Evolutionary conservation across 2,888 invertebrate species (phyloP).

Genomic region (Agonopterix subpropinquella): DNA sequence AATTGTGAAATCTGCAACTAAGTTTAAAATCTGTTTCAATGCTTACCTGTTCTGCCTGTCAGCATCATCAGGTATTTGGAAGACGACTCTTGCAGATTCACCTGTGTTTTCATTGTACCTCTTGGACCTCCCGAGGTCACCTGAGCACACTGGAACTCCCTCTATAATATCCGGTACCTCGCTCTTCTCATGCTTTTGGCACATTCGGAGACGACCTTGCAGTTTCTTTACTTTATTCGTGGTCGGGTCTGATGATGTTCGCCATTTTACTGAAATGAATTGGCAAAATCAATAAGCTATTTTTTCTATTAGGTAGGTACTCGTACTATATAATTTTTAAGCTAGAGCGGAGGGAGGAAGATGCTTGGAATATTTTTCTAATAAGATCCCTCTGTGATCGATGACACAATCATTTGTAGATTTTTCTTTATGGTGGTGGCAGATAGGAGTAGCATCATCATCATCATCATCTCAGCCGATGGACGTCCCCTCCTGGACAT

Average conservation of each 20-base stretch:
- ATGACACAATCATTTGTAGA: too few relatives aligned
- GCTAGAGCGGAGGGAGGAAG: too few relatives aligned
- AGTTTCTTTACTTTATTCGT: conserved; percentile 53
- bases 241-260: conserved; percentile 53
- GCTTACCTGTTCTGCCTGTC: conserved; percentile 21
- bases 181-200: conserved; percentile 63
- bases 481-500: too few relatives aligned
- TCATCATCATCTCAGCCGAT: too few relatives aligned
- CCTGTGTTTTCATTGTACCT: conserved; percentile 28
- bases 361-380: too few relatives aligned
- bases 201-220: conserved; percentile 52
- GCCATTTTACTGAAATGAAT: conserved; percentile 47
- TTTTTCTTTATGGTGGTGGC: too few relatives aligned
- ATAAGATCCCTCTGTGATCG: too few relatives aligned
- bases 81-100: conserved; percentile 46
- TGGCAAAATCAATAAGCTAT: not conserved
- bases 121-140: conserved; percentile 44
- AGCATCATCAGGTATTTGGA: conserved; percentile 51
- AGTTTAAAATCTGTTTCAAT: too few relatives aligned
- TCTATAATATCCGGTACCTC: conserved; percentile 72
- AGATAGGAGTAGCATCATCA: too few relatives aligned
- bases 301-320: too few relatives aligned
- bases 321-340: too few relatives aligned
- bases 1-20: too few relatives aligned
- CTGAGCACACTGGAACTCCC: conserved; percentile 66